Base-by-base conservation (phyloP, 2,797 vertebrate species). In the Artibeus jamaicensis region DNA sequence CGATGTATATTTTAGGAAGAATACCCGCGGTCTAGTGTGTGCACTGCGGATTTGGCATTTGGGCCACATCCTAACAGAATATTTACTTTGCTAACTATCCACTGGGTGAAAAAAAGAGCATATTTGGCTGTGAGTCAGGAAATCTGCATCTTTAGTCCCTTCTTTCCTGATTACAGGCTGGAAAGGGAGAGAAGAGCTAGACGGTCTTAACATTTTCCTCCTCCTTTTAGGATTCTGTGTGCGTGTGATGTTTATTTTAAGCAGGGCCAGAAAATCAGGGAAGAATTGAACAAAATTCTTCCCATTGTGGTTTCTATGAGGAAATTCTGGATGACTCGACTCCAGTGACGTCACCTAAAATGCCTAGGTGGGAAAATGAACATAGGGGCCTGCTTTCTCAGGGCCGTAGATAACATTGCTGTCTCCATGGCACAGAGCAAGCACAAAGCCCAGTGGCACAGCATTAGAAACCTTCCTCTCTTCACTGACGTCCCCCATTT, bases 41-140 rank as follows among this genome's bases (percentile, higher is more conserved):
- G 86, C 7, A 4, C 88, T 73, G 9, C 84, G 76, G 55, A 86
- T 65, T 42, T 57, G 62, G 65, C 46, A 76, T 79, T 81, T 89
- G 42, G 59, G 65, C 59, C 29, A 83, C 42, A 68, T 68, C 67
- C 68, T 29, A 89, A 82, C 53, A 37, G 82, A 84, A 67, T 84
- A 71, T 91, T 94, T 82, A 19, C 89, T 92, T 92, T 55, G 65
- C 77, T 93, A 92, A 91, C 37, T 85, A 44, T 32, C 18, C 29
- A 42, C 76, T 65, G 77, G n/a, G 68, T 55, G 6, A 62, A 84
- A 67, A 67, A 29, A 79, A 73, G 86, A 96, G 83, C 74, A 12
- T 67, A 34, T 94, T 93, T 87, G 65, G 79, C 74, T 86, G 26
- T 46, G 78, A 91, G 42, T 93, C 89, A 81, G 77, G 78, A 95